Evolutionary conservation across 2,797 vertebrate species (phyloP), one percentile per base, ranked within the genome.

Genomic region (Setipinna tenuifilis): DNA sequence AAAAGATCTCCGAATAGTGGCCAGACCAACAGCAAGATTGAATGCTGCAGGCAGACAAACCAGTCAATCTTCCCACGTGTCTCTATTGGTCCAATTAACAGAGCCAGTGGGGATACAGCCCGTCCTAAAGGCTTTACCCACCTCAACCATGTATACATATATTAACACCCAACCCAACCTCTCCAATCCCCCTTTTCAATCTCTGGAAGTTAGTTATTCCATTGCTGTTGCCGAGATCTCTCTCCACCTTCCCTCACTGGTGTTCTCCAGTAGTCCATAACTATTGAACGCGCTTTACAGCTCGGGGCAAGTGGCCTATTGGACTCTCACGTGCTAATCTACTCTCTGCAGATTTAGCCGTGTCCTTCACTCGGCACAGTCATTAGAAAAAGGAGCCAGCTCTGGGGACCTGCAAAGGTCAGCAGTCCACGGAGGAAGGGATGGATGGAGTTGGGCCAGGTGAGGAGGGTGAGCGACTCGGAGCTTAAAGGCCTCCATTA

Each of bases 341-440:
- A 21, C 62, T 71, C 65, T 31, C 41, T 71, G 28, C 62, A 57
- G 62, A 31, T 84, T 17, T 48, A 54, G 10, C 62, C 62, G 25
- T 78, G 71, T 78, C 71, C 71, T 41, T 44, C 28, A 19, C 62
- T 23, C 31, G 16, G 23, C 46, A 75, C 48, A 57, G 65, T 75
- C 46, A 84, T 84, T 84, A 84, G 83, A 71, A 71, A 6, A n/a
- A 75, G 59, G 46, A 48, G 3, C 50, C 62, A 6, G 68, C 71
- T 54, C 83, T 21, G 50, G 62, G 46, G 83, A 50, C 61, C 23
- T 28, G 41, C n/a, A 68, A 83, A 83, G 83, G 83, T 83, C 83
- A 19, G 41, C 3, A 4, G 59, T 17, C 41, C 61, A 65, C 10
- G n/a, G 46, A 25, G 41, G 21, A 50, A 23, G 44, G 44, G 46